Base-by-base conservation (phyloP, 2,797 vertebrate species). In the Pteropus rufus region DNA sequence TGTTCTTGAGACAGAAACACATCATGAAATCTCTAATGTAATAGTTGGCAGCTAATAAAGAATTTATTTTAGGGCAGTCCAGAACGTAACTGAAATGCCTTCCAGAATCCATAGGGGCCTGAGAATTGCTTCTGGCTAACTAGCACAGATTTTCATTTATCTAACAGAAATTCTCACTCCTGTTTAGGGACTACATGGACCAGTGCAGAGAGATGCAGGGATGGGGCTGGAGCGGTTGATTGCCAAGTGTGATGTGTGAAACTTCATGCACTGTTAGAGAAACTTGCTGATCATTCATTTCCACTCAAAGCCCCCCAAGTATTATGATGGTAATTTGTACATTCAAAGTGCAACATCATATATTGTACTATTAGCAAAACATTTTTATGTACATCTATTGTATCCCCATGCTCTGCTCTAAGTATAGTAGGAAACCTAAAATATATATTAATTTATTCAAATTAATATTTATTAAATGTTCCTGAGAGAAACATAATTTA, bases 31-130 rank as follows among this genome's bases (percentile, higher is more conserved):
- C 60, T 89, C 95, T 95, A 94, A 93, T 89, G 39, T 96, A 87
- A 95, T 69, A 81, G 54, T 92, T 97, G 96, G 58, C 56, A 96
- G 79, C 49, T 96, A 87, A 96, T 89, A 95, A 97, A 96, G 86
- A 77, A 69, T 89, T 91, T 97, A 93, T 91, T 94, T 89, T 31
- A 58, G 84, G 65, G 60, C 49, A 94, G 58, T 87, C 65, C 49
- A 10, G 54, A 89, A 58, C 1, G 5, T 93, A 82, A 86, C 64
- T 82, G 49, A 94, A 92, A 46, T 91, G 34, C 14, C 56, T 95
- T 75, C 52, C 41, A 83, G 41, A 93, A 73, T 96, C 64, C 60
- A 44, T 5, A 91, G 26, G 86, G 39, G 49, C 11, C 16, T 36
- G 24, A 86, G 21, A 34, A 89, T 89, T 88, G 41, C 18, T 95